Evolutionary conservation across 1,140 invertebrate species (phyloP).

Genomic region (Aphelinus atriplicis): DNA sequence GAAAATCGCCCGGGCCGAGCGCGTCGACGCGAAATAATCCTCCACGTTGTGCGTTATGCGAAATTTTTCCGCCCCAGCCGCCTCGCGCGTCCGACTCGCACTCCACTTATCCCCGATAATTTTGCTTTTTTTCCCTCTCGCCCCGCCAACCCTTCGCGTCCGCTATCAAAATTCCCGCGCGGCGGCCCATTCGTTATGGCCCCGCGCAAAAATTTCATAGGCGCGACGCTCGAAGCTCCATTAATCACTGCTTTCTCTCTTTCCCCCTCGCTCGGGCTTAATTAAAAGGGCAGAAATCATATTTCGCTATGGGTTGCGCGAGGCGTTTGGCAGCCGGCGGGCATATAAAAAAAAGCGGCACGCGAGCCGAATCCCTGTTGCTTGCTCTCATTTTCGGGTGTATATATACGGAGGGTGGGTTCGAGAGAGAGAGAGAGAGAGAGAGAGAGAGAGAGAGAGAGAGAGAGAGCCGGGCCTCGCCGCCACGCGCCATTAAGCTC

Average conservation of each 20-base stretch:
- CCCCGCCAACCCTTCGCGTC: conserved; percentile 18
- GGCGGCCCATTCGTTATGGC: conserved; percentile 38
- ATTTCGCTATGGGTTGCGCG: conserved; percentile 42
- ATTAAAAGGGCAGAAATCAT: conserved; percentile 53
- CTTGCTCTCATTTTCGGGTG: neutral
- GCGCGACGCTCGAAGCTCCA: conserved; percentile 44
- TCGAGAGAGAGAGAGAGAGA: no score
- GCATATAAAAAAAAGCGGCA: neutral
- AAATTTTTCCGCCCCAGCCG: neutral
- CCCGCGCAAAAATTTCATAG: conserved; percentile 42
- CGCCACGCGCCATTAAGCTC: conserved; percentile 24
- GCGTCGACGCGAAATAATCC: no score
- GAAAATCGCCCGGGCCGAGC: no score
- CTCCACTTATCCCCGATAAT: no score
- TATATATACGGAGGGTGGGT: no score
- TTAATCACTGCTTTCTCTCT: conserved; percentile 45
- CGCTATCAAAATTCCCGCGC: conserved; percentile 4
- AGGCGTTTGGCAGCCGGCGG: conserved; percentile 29
- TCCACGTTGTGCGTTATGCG: no score
- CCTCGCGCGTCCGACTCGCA: neutral
- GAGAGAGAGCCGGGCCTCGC: neutral
- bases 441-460: no score
- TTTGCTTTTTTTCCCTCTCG: conserved; percentile 6
- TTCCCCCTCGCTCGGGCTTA: conserved; percentile 41
- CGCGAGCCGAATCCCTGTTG: neutral